Conservation (phyloP, 2,797 vertebrate species). For the Balearica regulorum region DNA sequence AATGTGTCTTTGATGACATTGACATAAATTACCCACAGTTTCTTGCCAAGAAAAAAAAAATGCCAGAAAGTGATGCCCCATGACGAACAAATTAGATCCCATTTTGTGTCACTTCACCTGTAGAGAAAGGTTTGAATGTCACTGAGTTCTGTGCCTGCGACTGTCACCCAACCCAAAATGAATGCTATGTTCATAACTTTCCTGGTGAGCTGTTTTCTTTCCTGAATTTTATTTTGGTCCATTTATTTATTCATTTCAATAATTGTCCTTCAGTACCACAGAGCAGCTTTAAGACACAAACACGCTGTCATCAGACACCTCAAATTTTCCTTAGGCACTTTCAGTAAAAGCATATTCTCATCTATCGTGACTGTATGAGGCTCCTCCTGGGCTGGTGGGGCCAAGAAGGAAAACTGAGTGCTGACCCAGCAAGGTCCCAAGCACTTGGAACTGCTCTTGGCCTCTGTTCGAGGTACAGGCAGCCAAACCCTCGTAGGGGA, state of each 20-base stretch:
- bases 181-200: not conserved
- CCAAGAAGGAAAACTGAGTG: not conserved
- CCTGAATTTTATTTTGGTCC: not conserved
- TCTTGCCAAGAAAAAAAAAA: not conserved
- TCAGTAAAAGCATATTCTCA: not conserved
- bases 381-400: not conserved
- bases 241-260: not conserved
- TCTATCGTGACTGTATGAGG: not conserved
- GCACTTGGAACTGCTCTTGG: not conserved
- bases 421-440: not conserved
- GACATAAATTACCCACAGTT: not conserved
- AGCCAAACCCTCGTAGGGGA: accelerated
- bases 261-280: not conserved
- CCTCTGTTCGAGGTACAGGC: not conserved
- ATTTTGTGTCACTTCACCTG: constrained; percentile 9
- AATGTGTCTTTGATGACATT: constrained; percentile 12
- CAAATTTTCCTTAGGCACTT: not conserved
- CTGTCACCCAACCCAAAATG: not conserved
- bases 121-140: constrained; percentile 27
- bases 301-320: not conserved
- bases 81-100: constrained; percentile 41
- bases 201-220: not conserved
- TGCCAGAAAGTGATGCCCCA: not conserved
- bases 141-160: not conserved
- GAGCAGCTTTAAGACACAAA: not conserved